Evolutionary conservation across 2,888 invertebrate genomes (phyloP).

Genomic region (Idaea dimidiata): DNA sequence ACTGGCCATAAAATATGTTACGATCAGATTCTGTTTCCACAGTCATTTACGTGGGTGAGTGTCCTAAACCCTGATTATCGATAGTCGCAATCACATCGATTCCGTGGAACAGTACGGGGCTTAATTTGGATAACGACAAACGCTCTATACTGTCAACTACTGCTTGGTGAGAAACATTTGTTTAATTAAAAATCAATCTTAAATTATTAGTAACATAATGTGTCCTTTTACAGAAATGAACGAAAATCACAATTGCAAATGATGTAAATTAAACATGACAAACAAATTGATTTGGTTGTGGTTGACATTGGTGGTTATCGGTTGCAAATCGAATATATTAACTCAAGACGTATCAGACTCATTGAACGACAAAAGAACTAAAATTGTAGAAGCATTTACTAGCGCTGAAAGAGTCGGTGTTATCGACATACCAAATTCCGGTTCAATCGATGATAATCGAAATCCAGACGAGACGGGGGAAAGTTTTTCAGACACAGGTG

Average conservation of each 20-base stretch:
- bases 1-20: neutral
- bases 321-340: neutral
- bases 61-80: slow-evolving; percentile 23
- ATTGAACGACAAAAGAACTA: slow-evolving; percentile 1
- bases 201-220: neutral
- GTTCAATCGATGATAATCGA: neutral
- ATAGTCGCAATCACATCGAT: slow-evolving; percentile 19
- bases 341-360: neutral
- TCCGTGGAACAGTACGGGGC: slow-evolving; percentile 10
- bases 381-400: neutral
- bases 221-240: slow-evolving; percentile 27
- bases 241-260: neutral
- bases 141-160: slow-evolving; percentile 15
- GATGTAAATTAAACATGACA: neutral
- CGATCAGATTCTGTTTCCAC: neutral
- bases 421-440: neutral
- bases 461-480: neutral
- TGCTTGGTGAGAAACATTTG: slow-evolving; percentile 22
- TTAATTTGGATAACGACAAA: slow-evolving; percentile 11
- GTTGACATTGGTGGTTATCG: neutral
- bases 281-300: neutral
- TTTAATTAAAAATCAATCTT: slow-evolving; percentile 4
- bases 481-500: neutral
- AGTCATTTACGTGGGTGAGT: slow-evolving; percentile 16
- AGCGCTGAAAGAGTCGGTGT: slow-evolving; percentile 4